phyloP scores from a whole-genome alignment of 1,140 invertebrate genomes.

The Calliopsis andreniformis region DNA sequence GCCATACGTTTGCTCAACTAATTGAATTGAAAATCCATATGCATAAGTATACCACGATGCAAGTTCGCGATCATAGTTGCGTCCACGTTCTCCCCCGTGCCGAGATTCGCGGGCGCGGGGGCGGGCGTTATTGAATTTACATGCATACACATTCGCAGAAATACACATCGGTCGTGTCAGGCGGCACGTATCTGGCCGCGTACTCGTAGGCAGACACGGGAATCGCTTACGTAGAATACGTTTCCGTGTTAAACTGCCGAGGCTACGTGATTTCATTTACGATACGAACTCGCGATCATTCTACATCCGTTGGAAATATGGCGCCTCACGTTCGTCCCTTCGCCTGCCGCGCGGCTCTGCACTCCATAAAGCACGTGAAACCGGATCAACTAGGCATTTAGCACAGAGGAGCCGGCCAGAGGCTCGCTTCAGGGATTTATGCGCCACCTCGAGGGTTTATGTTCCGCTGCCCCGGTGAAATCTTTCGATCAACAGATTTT shows the following conservation, averaged over 20 bases:
- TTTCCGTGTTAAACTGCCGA: slow-evolving; percentile 71
- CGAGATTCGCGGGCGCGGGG: too few species aligned
- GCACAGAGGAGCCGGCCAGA: slow-evolving; percentile 39
- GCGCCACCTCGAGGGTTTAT: slow-evolving; percentile 46
- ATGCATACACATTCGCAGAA: slow-evolving; percentile 35
- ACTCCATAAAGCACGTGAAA: slow-evolving; percentile 61
- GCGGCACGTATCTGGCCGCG: not conserved
- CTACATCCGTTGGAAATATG: slow-evolving; percentile 72
- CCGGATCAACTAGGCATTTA: slow-evolving; percentile 57
- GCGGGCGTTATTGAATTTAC: slow-evolving; percentile 33
- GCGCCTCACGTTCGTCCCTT: slow-evolving; percentile 56
- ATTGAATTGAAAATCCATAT: slow-evolving; percentile 23
- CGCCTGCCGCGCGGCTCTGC: slow-evolving; percentile 30
- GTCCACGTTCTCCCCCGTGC: not conserved
- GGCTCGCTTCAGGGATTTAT: slow-evolving; percentile 52
- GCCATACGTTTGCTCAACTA: not conserved
- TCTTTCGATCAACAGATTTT: slow-evolving; percentile 18
- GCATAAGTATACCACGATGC: not conserved
- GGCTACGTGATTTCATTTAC: slow-evolving; percentile 80
- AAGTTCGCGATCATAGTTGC: slow-evolving; percentile 18
- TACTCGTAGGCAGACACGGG: slow-evolving; percentile 30
- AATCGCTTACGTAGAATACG: slow-evolving; percentile 62
- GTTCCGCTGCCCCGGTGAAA: slow-evolving; percentile 6
- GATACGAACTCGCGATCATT: slow-evolving; percentile 77
- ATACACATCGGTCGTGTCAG: not conserved